Evolutionary conservation across 2,888 invertebrate genomes (phyloP).

Genomic region (Ormyrus pomaceus): DNA sequence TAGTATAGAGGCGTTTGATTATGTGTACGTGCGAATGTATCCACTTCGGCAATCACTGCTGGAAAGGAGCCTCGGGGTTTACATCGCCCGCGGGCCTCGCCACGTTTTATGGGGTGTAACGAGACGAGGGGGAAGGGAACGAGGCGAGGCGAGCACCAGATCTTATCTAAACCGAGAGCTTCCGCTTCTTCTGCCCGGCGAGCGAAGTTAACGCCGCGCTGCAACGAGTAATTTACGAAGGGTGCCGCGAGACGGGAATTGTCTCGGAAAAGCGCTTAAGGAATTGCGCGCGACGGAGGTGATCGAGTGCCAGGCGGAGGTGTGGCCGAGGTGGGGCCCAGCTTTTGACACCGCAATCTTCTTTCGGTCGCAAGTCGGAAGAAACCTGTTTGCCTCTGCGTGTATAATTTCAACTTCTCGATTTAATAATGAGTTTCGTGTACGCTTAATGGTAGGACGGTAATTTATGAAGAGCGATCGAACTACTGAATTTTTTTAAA

Average conservation of each 20-base stretch:
- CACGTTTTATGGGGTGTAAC: constrained; percentile 73
- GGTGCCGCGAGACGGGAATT: constrained; percentile 20
- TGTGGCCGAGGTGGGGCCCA: background rate
- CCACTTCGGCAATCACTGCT: too few species aligned
- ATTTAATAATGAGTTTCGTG: too few species aligned
- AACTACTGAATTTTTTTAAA: too few species aligned
- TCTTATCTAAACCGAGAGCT: constrained; percentile 74
- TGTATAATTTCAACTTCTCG: too few species aligned
- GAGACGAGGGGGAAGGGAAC: constrained; percentile 61
- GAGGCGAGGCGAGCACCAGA: constrained; percentile 59
- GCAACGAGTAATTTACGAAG: constrained; percentile 46
- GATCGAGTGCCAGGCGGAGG: background rate
- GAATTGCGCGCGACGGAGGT: background rate
- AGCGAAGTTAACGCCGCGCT: constrained; percentile 49
- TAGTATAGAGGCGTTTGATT: too few species aligned
- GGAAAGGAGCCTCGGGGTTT: background rate
- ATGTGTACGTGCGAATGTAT: too few species aligned
- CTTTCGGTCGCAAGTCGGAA: background rate
- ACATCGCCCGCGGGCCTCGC: constrained; percentile 60
- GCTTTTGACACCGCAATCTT: background rate
- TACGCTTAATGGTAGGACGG: too few species aligned
- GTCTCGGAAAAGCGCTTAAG: background rate
- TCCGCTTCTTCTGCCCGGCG: constrained; percentile 62
- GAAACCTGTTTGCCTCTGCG: background rate
- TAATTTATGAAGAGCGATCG: too few species aligned